Evolutionary conservation across 2,888 invertebrate genomes (phyloP).

Genomic region (Ormyrus pomaceus): DNA sequence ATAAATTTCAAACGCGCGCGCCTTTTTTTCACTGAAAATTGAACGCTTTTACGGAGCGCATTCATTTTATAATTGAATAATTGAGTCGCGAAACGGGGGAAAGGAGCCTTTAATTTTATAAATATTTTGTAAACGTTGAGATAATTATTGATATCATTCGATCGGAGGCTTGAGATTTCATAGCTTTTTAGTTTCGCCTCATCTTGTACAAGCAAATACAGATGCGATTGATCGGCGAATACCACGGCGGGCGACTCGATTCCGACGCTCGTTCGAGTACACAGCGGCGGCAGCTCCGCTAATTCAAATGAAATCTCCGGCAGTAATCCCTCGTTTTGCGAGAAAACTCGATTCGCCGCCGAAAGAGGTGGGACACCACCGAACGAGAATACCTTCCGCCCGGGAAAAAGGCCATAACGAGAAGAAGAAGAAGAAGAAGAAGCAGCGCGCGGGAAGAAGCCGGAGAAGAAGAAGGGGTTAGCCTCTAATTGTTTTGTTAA

Average conservation of each 20-base stretch:
- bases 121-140: too few relatives aligned
- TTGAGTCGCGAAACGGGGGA: neutral
- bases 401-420: conserved; percentile 38
- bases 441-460: conserved; percentile 58
- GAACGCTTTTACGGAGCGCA: too few relatives aligned
- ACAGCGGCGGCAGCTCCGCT: conserved; percentile 30
- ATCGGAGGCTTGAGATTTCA: too few relatives aligned
- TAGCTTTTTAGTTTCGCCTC: too few relatives aligned
- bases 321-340: conserved; percentile 51
- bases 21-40: too few relatives aligned
- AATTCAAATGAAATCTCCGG: conserved; percentile 55
- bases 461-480: conserved; percentile 74
- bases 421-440: conserved; percentile 13
- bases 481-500: conserved; percentile 76
- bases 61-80: neutral
- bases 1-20: neutral
- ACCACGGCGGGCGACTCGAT: conserved; percentile 7
- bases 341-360: conserved; percentile 52
- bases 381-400: neutral
- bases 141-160: too few relatives aligned
- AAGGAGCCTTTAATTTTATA: too few relatives aligned
- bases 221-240: conserved; percentile 24
- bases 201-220: neutral
- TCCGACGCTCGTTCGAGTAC: conserved; percentile 3
- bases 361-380: neutral